Evolutionary conservation across 2,888 invertebrate species (phyloP).

Genomic region (Mythimna ferrago): DNA sequence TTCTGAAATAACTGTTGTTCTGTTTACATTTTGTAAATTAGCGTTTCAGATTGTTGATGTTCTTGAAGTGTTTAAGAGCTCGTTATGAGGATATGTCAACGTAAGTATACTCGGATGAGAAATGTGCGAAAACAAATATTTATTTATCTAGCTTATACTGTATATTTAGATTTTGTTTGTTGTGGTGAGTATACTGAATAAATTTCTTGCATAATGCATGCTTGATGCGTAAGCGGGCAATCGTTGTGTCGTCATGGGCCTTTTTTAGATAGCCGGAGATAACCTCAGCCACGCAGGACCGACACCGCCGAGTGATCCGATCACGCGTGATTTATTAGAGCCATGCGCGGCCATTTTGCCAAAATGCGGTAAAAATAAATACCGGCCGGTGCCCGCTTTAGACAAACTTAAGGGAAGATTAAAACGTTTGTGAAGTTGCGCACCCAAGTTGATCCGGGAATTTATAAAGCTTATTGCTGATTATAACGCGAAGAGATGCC

Average conservation of each 20-base stretch:
- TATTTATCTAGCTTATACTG: constrained; percentile 16
- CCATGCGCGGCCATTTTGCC: constrained; percentile 54
- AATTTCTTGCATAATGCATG: constrained; percentile 64
- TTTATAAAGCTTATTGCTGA: constrained; percentile 50
- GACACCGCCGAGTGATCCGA: constrained; percentile 64
- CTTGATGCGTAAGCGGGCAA: constrained; percentile 44
- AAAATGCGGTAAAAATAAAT: constrained; percentile 64
- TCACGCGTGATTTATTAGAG: constrained; percentile 71
- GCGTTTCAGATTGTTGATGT: constrained; percentile 13
- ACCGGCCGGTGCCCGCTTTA: constrained; percentile 32
- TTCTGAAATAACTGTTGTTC: constrained; percentile 40
- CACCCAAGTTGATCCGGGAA: constrained; percentile 43
- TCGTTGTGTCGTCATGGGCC: constrained; percentile 64
- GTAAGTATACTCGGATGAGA: constrained; percentile 21
- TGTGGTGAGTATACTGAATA: constrained; percentile 60
- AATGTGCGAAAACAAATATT: constrained; percentile 21
- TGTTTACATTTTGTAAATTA: constrained; percentile 37
- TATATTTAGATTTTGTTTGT: constrained; percentile 45
- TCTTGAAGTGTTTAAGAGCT: constrained; percentile 20
- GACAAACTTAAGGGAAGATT: constrained; percentile 57
- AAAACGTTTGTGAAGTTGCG: constrained; percentile 50
- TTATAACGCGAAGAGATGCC: constrained; percentile 37
- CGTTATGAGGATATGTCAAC: constrained; percentile 30
- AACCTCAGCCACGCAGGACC: constrained; percentile 59
- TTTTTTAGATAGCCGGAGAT: constrained; percentile 73